These are phyloP conservation scores for Ctena decussata DNA, from an alignment of 2,888 invertebrate genomes.

Conservation along the genomic window DNA sequence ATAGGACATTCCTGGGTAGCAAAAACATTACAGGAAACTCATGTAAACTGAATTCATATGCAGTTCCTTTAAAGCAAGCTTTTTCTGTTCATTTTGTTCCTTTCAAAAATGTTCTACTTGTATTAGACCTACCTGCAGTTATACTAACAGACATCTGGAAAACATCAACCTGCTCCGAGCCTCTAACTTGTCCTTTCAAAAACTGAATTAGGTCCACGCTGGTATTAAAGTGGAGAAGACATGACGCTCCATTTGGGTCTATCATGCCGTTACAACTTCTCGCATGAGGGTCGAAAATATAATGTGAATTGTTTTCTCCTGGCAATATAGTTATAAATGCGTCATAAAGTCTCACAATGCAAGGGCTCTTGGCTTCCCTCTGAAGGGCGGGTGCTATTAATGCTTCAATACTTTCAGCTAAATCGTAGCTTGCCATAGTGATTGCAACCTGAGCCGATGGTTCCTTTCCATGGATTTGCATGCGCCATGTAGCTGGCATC, in stretches of 20 bases:
- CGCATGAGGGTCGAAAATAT: neutral
- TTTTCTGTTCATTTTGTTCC: no score
- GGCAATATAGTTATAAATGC: neutral
- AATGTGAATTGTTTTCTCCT: neutral
- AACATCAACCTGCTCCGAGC: no score
- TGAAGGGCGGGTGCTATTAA: neutral
- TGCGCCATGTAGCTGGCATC: neutral
- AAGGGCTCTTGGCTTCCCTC: neutral
- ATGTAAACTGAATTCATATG: no score
- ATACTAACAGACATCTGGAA: no score
- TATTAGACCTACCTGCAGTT: no score
- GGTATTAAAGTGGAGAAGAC: neutral
- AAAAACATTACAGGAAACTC: no score
- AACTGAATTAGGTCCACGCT: no score
- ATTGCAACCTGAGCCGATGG: neutral
- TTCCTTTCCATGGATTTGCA: neutral
- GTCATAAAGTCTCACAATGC: neutral
- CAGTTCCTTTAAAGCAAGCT: no score
- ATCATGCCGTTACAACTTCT: neutral
- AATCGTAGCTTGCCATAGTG: neutral
- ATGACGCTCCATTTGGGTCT: neutral
- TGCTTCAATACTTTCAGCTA: neutral
- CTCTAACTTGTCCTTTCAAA: no score
- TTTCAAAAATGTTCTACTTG: no score
- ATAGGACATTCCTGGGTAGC: no score